Evolutionary conservation across 2,888 invertebrate genomes (phyloP).

Genomic region (Agrotis clavis): DNA sequence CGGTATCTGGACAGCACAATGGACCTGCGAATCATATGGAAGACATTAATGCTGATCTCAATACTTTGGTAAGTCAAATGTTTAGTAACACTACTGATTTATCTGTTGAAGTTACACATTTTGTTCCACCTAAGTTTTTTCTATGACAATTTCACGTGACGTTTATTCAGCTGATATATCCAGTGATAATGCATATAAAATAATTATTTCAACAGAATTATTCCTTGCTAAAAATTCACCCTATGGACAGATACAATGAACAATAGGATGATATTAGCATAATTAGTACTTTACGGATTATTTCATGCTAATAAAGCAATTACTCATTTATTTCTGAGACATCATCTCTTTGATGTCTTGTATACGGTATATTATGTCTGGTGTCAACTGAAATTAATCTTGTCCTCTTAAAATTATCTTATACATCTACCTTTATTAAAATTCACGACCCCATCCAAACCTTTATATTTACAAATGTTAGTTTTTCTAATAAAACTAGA

Average conservation of each 20-base stretch:
- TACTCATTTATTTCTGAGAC: conserved; percentile 32
- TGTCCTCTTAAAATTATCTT: neutral
- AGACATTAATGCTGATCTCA: conserved; percentile 94
- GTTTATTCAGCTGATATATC: neutral
- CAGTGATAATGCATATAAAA: neutral
- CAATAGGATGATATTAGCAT: conserved; percentile 50
- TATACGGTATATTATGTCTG: too few species aligned
- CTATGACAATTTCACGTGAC: neutral
- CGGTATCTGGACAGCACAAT: conserved; percentile 93
- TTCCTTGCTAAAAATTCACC: conserved; percentile 7
- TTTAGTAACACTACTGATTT: neutral
- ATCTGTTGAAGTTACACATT: neutral
- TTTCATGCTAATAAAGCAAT: conserved; percentile 45
- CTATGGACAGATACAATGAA: conserved; percentile 34
- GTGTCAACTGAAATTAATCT: neutral
- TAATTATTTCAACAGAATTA: conserved; percentile 1
- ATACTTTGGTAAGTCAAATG: conserved; percentile 92
- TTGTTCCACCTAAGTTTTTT: neutral
- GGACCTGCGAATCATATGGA: conserved; percentile 92
- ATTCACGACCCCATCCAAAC: neutral
- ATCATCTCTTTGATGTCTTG: neutral
- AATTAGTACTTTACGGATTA: conserved; percentile 30
- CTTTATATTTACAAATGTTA: neutral
- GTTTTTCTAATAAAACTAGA: conserved; percentile 1
- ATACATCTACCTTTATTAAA: neutral